Evolutionary conservation across 2,797 vertebrate species (phyloP), one percentile per base, ranked within the genome.

Genomic region (Euphonia xanthogaster): DNA sequence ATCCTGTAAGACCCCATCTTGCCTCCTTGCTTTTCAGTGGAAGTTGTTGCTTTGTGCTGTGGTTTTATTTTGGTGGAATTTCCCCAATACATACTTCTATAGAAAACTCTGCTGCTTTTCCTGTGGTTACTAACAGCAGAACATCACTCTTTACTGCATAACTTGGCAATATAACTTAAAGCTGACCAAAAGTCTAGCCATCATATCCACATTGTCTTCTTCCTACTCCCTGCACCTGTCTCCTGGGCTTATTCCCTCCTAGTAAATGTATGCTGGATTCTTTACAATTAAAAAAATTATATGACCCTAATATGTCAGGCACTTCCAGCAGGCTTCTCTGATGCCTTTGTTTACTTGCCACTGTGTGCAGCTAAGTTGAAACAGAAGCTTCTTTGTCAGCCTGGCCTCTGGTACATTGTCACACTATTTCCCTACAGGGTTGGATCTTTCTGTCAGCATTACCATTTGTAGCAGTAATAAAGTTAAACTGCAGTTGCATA

Each of bases 371-470:
- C 90, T 92, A 93, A 93, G 71, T 95, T 89, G 78, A 84, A 95
- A 94, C 93, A 96, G 95, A 95, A 95, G 93, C 86, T 92, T 78
- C 96, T 95, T 94, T 95, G 94, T 92, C 58, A 95, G 88, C 50
- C 68, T 91, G 92, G 86, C 86, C 82, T 95, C 82, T 90, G 50
- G 61, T 92, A 51, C n/a, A 14, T 90, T 86, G 71, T 94, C 74
- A 78, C 18, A 4, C 66, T 83, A n/a, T 74, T 93, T 96, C 79
- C 74, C 68, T 88, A 51, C 57, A 30, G 86, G 50, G 42, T 37
- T 82, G 67, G 45, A 58, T 89, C 83, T 83, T 95, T 77, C 83
- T 72, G 63, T 71, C 50, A 54, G 57, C 44, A 13, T 89, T 89
- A 60, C 60, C 24, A n/a, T 88, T 95, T 92, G 63, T 57, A 76